These are phyloP conservation scores for Acanthochromis polyacanthus DNA, from an alignment of 2,113 vertebrate species.

Conservation along the genomic window DNA sequence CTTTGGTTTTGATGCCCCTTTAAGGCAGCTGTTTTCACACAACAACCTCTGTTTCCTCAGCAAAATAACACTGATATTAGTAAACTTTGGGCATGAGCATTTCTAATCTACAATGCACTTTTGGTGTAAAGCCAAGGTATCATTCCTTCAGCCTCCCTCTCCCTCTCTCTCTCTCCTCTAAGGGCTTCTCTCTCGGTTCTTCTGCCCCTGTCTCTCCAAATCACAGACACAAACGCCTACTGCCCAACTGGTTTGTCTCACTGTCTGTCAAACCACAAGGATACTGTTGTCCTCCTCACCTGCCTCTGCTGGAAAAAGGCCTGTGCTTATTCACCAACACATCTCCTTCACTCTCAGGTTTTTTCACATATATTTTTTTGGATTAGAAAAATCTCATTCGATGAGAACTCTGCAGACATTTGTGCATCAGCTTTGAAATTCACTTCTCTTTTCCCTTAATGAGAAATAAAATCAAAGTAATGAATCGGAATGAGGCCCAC, in stretches of 20 bases:
- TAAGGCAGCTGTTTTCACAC: slow-evolving; percentile 44
- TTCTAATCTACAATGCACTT: slow-evolving; percentile 52
- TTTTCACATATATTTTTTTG: not conserved
- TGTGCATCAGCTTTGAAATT: not conserved
- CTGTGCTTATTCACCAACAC: not conserved
- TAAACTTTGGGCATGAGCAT: slow-evolving; percentile 32
- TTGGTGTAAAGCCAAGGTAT: slow-evolving; percentile 41
- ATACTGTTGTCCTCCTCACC: slow-evolving; percentile 58
- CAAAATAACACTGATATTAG: slow-evolving; percentile 57
- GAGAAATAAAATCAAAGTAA: slow-evolving; percentile 48
- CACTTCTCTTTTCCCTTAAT: not conserved
- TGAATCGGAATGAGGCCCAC: slow-evolving; percentile 57
- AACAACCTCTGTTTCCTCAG: slow-evolving; percentile 23
- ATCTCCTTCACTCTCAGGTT: not conserved
- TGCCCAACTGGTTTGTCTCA: slow-evolving; percentile 75
- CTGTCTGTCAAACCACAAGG: slow-evolving; percentile 56
- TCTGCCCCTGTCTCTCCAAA: slow-evolving; percentile 48
- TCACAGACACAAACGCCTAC: slow-evolving; percentile 55
- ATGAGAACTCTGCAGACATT: slow-evolving; percentile 3
- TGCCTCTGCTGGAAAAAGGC: slow-evolving; percentile 33
- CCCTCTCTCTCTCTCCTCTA: not conserved
- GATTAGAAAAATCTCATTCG: slow-evolving; percentile 27
- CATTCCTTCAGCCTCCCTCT: slow-evolving; percentile 2
- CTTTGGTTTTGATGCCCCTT: not conserved
- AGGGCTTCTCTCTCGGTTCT: slow-evolving; percentile 32